These are phyloP conservation scores for Anthopleura xanthogrammica DNA, from an alignment of 92 coral and sea anemone genomes.

Conservation along the genomic window DNA sequence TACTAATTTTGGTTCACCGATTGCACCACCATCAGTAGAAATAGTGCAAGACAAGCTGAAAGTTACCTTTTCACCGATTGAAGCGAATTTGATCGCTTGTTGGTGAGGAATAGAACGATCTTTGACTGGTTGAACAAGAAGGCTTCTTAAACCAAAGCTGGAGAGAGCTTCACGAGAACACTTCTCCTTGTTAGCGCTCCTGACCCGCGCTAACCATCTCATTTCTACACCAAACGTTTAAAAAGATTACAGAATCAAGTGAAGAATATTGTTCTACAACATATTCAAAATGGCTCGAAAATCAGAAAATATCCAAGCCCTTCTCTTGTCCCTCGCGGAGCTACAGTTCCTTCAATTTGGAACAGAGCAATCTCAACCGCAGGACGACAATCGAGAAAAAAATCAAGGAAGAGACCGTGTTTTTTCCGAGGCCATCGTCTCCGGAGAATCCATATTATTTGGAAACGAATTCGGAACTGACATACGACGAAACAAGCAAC, in stretches of 20 bases:
- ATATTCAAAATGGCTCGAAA: constrained; percentile 43
- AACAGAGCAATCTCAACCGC: neutral
- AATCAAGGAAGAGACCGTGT: constrained; percentile 15
- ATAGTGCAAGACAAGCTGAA: constrained; percentile 44
- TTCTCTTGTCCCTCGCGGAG: constrained; percentile 32
- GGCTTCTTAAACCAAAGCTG: neutral
- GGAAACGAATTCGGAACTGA: neutral
- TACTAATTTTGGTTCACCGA: constrained; percentile 35
- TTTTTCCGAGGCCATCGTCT: neutral
- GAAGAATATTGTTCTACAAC: constrained; percentile 10
- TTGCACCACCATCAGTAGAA: constrained; percentile 86
- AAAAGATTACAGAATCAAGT: constrained; percentile 34
- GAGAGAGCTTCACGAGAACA: neutral
- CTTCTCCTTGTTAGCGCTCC: constrained; percentile 58
- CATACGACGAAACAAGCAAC: neutral
- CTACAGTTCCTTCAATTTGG: constrained; percentile 14
- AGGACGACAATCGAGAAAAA: constrained; percentile 17
- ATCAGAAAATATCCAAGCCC: constrained; percentile 9
- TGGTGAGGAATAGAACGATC: neutral
- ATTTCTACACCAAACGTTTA: neutral
- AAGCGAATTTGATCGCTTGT: neutral
- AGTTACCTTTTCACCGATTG: constrained; percentile 22
- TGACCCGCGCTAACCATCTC: constrained; percentile 45
- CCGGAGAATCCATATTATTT: neutral
- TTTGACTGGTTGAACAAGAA: neutral